Conservation (phyloP, 2,113 vertebrate genomes). For the Spermophilus dauricus region DNA sequence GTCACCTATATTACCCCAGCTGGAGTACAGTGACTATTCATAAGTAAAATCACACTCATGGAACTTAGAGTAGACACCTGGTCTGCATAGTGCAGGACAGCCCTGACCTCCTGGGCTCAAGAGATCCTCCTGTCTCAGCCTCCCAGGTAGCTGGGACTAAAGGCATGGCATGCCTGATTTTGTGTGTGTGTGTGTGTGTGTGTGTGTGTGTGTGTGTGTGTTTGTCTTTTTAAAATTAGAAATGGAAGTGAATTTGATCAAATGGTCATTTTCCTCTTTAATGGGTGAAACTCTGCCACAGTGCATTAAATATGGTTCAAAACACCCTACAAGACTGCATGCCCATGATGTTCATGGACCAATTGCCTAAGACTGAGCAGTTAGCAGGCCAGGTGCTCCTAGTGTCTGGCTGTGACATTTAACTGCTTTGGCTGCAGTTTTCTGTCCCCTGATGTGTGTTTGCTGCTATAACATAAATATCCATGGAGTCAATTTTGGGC, state of each 20-base stretch:
- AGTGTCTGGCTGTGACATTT: not conserved
- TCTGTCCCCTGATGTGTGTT: slow-evolving; percentile 6
- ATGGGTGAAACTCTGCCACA: not conserved
- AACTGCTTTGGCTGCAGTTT: not conserved
- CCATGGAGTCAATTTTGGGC: not conserved
- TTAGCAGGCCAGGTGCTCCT: not conserved
- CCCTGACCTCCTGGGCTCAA: not conserved
- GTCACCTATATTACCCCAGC: too few relatives aligned
- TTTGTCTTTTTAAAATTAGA: not conserved
- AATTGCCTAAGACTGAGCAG: not conserved
- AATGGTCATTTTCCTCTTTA: not conserved
- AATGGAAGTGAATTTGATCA: slow-evolving; percentile 8
- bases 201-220: too few relatives aligned
- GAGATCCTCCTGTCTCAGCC: not conserved
- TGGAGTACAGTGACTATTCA: not conserved
- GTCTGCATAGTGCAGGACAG: not conserved
- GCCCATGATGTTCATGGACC: too few relatives aligned
- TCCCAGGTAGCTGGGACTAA: not conserved
- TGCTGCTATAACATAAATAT: not conserved
- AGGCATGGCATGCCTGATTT: not conserved
- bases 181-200: too few relatives aligned
- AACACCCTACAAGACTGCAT: not conserved
- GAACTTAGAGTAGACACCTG: not conserved
- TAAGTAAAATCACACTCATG: not conserved
- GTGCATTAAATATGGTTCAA: not conserved